Base-by-base conservation (phyloP, 2,113 vertebrate genomes). In the Gadus chalcogrammus region DNA sequence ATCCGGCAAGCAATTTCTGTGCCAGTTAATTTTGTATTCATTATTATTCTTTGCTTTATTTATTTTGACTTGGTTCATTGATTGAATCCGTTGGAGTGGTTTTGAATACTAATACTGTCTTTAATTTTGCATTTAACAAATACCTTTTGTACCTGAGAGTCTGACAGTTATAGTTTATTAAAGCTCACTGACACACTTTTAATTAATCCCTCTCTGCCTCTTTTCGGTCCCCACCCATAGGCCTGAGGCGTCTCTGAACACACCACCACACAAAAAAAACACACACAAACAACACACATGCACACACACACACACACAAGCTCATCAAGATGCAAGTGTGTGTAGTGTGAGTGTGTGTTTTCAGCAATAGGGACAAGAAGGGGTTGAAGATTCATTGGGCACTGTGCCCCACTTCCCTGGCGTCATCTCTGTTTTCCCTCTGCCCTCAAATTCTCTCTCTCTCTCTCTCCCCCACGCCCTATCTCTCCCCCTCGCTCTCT, bases 351-450 rank as follows among this genome's bases (percentile, higher is more conserved):
- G 31, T 35, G 6, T 35, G 31, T 35, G 31, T 4, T 35, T 35
- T 35, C 31, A 35, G 31, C 31, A n/a, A 62, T 79, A 63, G 61
- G 69, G 68, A 6, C 15, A 58, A 67, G 68, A 38, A 56, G 6
- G 13, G 28, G 65, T 31, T 48, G 52, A 38, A 83, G 77, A 89
- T 88, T 79, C n/a, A 86, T 90, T 80, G 83, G 73, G 78, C 60
- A 22, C 67, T 67, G 65, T 76, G 83, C 63, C 78, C 63, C n/a
- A 55, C 73, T 69, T 79, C 71, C 58, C 42, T 67, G 31, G 5
- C 31, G 31, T 35, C 31, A 35, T 35, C 31, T 65, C 72, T 74
- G 67, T 75, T 84, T 69, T 79, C 71, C 73, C 72, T 53, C 76
- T 77, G 71, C 24, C 72, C 31, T 35, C 31, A 35, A 35, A 35